Base-by-base conservation (phyloP, 2,113 vertebrate genomes). In the Saccopteryx bilineata region DNA sequence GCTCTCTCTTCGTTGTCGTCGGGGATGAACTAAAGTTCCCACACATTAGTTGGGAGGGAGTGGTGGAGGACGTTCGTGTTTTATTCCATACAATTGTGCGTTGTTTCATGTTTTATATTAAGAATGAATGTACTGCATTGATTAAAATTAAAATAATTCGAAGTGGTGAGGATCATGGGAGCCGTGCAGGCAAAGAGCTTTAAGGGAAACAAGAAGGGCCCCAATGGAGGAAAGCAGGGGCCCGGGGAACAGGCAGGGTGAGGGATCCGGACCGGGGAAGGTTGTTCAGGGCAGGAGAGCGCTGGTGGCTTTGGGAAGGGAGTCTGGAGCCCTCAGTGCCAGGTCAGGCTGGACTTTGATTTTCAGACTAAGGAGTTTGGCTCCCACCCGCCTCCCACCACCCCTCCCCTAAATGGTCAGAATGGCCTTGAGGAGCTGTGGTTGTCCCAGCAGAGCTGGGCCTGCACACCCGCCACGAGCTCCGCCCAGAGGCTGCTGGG, bases 151-250 rank as follows among this genome's bases (percentile, higher is more conserved):
- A 74, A 90, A 28, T 46, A 28, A 39, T 24, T 68, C 17, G 76
- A 33, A 71, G 33, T 11, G 2, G 31, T 9, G n/a, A 86, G 52
- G 18, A n/a, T 23, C 48, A 50, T 1, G 2, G 52, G 31, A 52
- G 11, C 72, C 46, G 23, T 10, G 19, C 46, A 46, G 46, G 26
- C 15, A 28, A 91, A 14, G 54, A 9, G 4, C n/a, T 19, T 74
- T 48, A 28, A 56, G 87, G 23, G 12, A 39, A 33, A 54, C 23
- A 46, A 33, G 31, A n/a, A 17, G 39, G 12, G 21, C 14, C 33
- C 39, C 66, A 0, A 0, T 3, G 12, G 60, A 10, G 28, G 24
- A 63, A 46, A n/a, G 14, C 2, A 4, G 31, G 21, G 5, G 7
- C 31, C 26, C 54, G 17, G 52, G 58, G 72, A 39, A 21, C 12